Evolutionary conservation across 2,888 invertebrate species (phyloP).

Genomic region (Diploptera punctata): DNA sequence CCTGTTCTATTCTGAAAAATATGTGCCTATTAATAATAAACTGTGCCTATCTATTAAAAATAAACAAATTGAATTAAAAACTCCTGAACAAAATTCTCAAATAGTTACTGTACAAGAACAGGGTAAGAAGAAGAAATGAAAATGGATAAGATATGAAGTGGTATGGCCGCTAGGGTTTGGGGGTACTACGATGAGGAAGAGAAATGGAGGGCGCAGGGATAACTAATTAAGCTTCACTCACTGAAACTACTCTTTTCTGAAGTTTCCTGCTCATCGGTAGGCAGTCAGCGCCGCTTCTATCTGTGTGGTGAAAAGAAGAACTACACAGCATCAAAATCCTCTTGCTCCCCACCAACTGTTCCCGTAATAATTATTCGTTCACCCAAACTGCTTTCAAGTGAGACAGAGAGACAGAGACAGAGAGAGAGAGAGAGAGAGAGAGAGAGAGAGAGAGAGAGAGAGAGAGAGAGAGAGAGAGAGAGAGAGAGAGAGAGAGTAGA

Average conservation of each 20-base stretch:
- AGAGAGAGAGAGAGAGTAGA: too few relatives aligned
- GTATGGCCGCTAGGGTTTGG: not conserved
- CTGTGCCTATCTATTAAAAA: too few relatives aligned
- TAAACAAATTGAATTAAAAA: too few relatives aligned
- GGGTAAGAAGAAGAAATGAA: constrained; percentile 19
- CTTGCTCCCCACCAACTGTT: not conserved
- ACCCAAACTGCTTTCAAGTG: not conserved
- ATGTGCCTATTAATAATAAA: too few relatives aligned
- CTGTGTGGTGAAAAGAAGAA: not conserved
- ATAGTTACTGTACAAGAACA: constrained; percentile 11
- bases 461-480: not conserved
- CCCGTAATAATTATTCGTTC: not conserved
- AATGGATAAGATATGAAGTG: constrained; percentile 23
- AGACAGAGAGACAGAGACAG: too few relatives aligned
- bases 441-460: not conserved
- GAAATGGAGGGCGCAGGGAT: not conserved
- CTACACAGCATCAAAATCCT: not conserved
- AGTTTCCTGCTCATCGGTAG: constrained; percentile 21
- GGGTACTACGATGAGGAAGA: not conserved
- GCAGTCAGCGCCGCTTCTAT: not conserved
- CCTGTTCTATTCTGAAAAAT: too few relatives aligned
- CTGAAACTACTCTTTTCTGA: not conserved
- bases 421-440: not conserved
- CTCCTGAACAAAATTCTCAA: not conserved
- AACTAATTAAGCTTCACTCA: constrained; percentile 26